Conservation (phyloP, 2,113 vertebrate species). For the Prinia subflava region DNA sequence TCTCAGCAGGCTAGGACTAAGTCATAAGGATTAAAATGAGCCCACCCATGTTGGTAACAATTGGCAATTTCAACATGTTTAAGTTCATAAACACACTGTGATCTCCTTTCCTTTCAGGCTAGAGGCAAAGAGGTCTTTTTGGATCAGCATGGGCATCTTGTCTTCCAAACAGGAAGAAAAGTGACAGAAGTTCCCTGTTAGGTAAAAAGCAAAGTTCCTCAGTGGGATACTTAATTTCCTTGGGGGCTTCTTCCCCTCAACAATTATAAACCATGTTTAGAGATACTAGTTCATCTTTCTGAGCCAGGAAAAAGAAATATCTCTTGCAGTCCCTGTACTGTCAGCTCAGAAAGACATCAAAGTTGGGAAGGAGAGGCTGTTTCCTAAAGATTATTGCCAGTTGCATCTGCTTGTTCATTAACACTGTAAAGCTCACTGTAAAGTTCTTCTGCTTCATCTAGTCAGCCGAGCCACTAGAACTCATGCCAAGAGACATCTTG, state of each 20-base stretch:
- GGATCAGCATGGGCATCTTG: neutral
- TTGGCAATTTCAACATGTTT: neutral
- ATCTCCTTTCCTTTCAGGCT: neutral
- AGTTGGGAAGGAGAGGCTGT: neutral
- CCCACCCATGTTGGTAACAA: rapidly evolving
- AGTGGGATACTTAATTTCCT: neutral
- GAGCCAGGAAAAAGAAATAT: neutral
- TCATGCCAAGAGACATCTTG: neutral
- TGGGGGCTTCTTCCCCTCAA: neutral
- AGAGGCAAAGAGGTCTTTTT: neutral
- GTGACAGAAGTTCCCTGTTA: neutral
- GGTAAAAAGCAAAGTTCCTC: neutral
- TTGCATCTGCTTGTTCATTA: neutral
- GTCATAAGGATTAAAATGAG: neutral
- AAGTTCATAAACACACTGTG: neutral
- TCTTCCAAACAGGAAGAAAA: neutral
- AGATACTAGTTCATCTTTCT: neutral
- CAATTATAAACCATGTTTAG: neutral
- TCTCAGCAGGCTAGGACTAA: neutral
- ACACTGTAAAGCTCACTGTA: neutral
- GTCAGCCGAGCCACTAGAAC: rapidly evolving
- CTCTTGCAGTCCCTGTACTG: neutral
- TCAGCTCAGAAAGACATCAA: neutral
- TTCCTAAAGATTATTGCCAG: neutral
- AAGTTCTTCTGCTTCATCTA: neutral